Conservation (phyloP, 2,113 vertebrate genomes). For the Rhabdomys dilectus region DNA sequence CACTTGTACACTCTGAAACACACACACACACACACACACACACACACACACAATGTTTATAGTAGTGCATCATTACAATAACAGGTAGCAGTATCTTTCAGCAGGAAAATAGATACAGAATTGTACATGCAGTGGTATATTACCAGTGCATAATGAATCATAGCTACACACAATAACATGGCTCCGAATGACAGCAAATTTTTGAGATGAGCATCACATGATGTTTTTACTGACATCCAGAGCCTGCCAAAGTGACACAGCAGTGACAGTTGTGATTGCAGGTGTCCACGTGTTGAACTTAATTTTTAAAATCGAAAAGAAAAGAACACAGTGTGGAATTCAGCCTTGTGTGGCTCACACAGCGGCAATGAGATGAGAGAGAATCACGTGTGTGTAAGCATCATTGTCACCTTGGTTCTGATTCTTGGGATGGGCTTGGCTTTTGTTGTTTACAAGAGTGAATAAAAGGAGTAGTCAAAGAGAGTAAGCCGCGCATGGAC, state of each 20-base stretch:
- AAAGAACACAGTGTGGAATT: conserved; percentile 5
- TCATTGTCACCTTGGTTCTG: not conserved
- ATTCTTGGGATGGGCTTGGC: not conserved
- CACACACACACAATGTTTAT: not conserved
- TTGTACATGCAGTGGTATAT: not conserved
- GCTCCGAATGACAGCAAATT: not conserved
- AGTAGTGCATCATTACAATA: not conserved
- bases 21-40: not conserved
- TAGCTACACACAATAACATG: not conserved
- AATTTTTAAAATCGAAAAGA: not conserved
- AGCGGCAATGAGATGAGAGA: not conserved
- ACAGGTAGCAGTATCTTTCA: not conserved
- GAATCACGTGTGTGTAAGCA: rapidly evolving
- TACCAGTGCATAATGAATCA: not conserved
- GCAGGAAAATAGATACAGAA: not conserved
- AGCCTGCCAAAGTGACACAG: not conserved
- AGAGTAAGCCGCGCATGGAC: not conserved
- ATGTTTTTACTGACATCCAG: not conserved
- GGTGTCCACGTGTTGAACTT: not conserved
- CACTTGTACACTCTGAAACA: not conserved
- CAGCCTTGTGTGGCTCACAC: rapidly evolving
- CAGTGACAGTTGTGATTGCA: not conserved
- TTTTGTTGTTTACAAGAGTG: conserved; percentile 11
- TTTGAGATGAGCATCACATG: not conserved
- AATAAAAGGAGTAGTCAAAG: not conserved